phyloP scores from a whole-genome alignment of 1,140 invertebrate species.

The Solenopsis invicta region DNA sequence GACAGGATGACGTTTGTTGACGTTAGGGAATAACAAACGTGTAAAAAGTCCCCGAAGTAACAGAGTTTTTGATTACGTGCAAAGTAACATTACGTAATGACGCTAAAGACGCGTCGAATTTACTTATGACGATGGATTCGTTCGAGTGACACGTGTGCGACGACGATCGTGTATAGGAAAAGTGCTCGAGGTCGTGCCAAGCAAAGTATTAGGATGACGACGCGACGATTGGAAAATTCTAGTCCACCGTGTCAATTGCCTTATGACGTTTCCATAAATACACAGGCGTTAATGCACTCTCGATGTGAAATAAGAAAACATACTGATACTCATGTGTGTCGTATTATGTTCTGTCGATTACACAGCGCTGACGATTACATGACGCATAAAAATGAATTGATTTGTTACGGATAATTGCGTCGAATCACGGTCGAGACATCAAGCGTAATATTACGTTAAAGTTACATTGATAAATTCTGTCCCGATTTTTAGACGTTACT shows the following conservation, averaged over 20 bases:
- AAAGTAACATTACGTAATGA: constrained; percentile 24
- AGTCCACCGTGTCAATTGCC: constrained; percentile 14
- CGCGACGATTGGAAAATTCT: constrained; percentile 44
- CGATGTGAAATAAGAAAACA: constrained; percentile 16
- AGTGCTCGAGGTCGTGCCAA: constrained; percentile 10
- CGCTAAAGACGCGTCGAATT: constrained; percentile 46
- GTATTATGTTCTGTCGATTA: constrained; percentile 19
- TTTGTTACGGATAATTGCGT: constrained; percentile 35
- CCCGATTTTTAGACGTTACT: background rate
- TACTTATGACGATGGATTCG: background rate
- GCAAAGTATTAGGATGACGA: background rate
- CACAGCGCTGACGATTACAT: background rate
- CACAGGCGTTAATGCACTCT: constrained; percentile 24
- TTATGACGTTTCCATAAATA: constrained; percentile 32
- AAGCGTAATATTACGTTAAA: background rate
- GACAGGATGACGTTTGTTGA: background rate
- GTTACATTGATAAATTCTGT: background rate
- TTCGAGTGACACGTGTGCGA: background rate
- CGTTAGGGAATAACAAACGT: background rate
- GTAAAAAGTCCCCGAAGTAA: constrained; percentile 19
- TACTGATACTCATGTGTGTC: background rate
- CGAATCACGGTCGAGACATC: background rate
- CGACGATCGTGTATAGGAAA: constrained; percentile 24
- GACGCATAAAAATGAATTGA: constrained; percentile 17
- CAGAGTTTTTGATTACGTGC: constrained; percentile 33